These are phyloP conservation scores for Polypterus senegalus DNA, from an alignment of 2,113 vertebrate species.

Conservation along the genomic window DNA sequence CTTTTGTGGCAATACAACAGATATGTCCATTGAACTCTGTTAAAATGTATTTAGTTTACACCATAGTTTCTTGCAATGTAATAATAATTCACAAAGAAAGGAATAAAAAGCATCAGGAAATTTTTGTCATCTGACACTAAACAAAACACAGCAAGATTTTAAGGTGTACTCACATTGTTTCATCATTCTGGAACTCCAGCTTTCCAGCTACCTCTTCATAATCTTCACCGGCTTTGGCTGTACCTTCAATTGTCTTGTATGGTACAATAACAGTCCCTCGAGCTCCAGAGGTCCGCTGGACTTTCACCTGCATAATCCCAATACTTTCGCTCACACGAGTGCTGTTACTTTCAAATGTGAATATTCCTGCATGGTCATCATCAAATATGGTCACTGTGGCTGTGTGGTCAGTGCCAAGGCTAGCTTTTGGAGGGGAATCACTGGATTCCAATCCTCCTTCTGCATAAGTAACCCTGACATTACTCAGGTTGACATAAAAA, in stretches of 20 bases:
- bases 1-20: no score
- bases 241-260: conserved; percentile 58
- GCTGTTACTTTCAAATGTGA: conserved; percentile 53
- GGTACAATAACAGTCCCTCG: conserved; percentile 65
- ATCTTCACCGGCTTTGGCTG: conserved; percentile 63
- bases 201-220: conserved; percentile 63
- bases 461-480: conserved; percentile 49
- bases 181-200: conserved; percentile 68
- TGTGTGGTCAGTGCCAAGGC: conserved; percentile 42
- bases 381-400: conserved; percentile 72
- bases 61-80: no score
- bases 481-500: conserved; percentile 64
- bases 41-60: no score
- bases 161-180: conserved; percentile 58
- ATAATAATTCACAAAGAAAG: background rate
- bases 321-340: conserved; percentile 64
- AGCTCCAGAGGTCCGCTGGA: conserved; percentile 64
- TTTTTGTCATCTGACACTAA: no score
- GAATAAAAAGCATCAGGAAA: background rate
- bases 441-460: conserved; percentile 26
- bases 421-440: conserved; percentile 45
- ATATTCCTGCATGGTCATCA: conserved; percentile 70
- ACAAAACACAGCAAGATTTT: no score
- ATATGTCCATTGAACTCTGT: no score
- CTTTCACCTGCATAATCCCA: conserved; percentile 63